These are phyloP conservation scores for Nyctibius bracteatus DNA, from an alignment of 2,113 vertebrate genomes.

Conservation along the genomic window DNA sequence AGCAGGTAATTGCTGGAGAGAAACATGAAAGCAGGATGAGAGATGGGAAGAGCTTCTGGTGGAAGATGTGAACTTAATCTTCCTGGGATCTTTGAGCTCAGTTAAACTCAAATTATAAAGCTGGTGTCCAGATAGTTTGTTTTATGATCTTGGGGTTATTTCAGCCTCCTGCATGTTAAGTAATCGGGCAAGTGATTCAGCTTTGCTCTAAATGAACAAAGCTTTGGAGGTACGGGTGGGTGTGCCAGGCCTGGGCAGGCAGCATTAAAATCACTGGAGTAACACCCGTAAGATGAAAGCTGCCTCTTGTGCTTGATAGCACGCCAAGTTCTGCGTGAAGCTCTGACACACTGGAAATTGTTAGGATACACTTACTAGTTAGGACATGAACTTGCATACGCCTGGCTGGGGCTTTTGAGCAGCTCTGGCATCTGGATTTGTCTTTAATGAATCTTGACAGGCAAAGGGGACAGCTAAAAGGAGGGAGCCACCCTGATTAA, in stretches of 20 bases:
- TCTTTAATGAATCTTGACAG: slow-evolving; percentile 32
- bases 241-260: slow-evolving; percentile 58
- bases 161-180: slow-evolving; percentile 26
- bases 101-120: slow-evolving; percentile 47
- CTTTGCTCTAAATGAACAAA: background rate
- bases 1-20: background rate
- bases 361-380: slow-evolving; percentile 64
- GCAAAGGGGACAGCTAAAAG: background rate
- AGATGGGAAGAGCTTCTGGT: background rate
- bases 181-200: slow-evolving; percentile 53
- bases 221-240: slow-evolving; percentile 49
- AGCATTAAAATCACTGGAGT: slow-evolving; percentile 47
- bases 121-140: slow-evolving; percentile 22
- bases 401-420: slow-evolving; percentile 45
- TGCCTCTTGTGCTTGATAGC: slow-evolving; percentile 57
- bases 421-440: slow-evolving; percentile 35
- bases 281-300: slow-evolving; percentile 68
- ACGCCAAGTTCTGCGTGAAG: slow-evolving; percentile 44
- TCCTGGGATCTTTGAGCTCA: background rate
- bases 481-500: background rate
- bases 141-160: slow-evolving; percentile 46
- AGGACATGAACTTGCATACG: slow-evolving; percentile 44
- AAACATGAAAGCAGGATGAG: background rate
- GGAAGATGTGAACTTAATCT: background rate
- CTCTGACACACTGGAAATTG: slow-evolving; percentile 68